Base-by-base conservation (phyloP, 2,888 invertebrate species). In the Nymphalis urticae region DNA sequence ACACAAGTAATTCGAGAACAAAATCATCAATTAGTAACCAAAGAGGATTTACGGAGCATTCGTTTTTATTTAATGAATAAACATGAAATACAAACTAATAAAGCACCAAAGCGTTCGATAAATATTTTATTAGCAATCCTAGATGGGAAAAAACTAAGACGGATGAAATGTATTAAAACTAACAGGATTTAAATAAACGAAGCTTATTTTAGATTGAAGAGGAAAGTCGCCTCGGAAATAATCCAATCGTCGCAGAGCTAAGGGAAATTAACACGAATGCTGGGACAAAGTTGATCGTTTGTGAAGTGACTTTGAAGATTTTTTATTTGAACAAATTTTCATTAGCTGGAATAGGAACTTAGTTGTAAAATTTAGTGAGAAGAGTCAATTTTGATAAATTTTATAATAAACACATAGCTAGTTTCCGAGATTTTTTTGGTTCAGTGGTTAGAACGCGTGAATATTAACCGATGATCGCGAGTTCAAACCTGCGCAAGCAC, bases 171-270 rank as follows among this genome's bases (percentile, higher is more conserved):
- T 71, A 70, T 73, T 73, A 74, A 75, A 77, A 76, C 74, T 75
- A 75, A 77, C 75, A 74, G 67, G 74, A 75, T 75, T 72, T 73
- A 75, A 75, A 76, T 76, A 75, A 75, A 77, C 76, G 76, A 79
- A 82, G 83, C 80, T 81, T 85, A 84, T 85, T 86, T 83, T 80
- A 83, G 81, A 84, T 75, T 79, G 81, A 83, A 82, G 85, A 83
- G 81, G 83, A 84, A 84, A 85, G 81, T 85, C 81, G 82, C 82
- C 80, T 82, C 83, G 83, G 85, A 86, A 85, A 88, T 89, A 89
- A 90, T 88, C 86, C 88, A 89, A 89, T 90, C 86, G 86, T 79
- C 80, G 80, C 56, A 79, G 80, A 84, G 88, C 81, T 83, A 84
- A 66, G 85, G 85, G 82, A 88, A 88, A 89, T 89, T 90, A 89